Evolutionary conservation across 2,888 invertebrate genomes (phyloP), one percentile per base, ranked within the genome.

Genomic region (Campoplex nolae): DNA sequence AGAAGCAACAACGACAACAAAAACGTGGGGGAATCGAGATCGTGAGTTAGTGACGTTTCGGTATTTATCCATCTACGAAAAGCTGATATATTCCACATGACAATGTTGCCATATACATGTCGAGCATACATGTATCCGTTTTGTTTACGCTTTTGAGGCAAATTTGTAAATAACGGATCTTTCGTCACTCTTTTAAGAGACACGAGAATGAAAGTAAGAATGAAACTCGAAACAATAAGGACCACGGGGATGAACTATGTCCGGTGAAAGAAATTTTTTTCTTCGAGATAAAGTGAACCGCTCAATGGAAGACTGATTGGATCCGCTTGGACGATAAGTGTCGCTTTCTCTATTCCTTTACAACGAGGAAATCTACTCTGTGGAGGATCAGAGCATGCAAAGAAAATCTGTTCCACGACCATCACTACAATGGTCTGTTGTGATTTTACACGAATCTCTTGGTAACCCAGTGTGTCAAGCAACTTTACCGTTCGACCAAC

Each of bases 31-130:
- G 86, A 88, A 89, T 88, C 89, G 89, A 91, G 93, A 93, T 93
- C 92, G 93, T 93, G 93, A 93, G 92, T 93, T 93, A 93, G 93
- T 92, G 93, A 93, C 92, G 91, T 93, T 93, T 93, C 91, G 92
- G 90, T 93, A 92, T 93, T 92, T 93, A 93, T 93, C 92, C 92
- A 92, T 93, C 91, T 92, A 92, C 91, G 90, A 62, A 91, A 91
- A 91, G 90, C 87, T 87, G 88, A 88, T 88, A 87, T 73, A 79
- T 85, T 70, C 77, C 82, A 76, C 85, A 83, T 87, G 73, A 83
- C 78, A 74, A 83, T 73, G 77, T 82, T 80, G 51, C 67, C 76
- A 13, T 58, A 42, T 85, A 62, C 56, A 42, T 48, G 79, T 83
- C 56, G 35, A 38, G 62, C 84, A 80, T 80, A 51, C 76, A 87